Percentiles rank a stretch among this genome's conserved stretches.
Conservation (phyloP, 1,140 invertebrate species). For the Trichonephila clavipes region DNA sequence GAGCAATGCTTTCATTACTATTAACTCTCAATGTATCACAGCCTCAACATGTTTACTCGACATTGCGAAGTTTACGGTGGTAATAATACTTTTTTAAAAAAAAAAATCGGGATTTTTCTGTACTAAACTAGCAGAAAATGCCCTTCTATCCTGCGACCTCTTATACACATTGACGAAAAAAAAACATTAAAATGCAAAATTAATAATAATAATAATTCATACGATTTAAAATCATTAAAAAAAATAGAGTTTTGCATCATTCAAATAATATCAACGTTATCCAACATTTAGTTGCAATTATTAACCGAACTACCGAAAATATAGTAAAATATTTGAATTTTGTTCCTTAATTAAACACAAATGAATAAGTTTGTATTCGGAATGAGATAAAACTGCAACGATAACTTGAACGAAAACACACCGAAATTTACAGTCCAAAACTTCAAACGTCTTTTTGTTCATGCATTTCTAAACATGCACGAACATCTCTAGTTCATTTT, state of each 20-base stretch:
- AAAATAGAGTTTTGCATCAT: background rate
- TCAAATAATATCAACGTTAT: constrained; percentile 35
- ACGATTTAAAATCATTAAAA: background rate
- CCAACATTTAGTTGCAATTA: background rate
- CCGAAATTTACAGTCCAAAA: constrained; percentile 24
- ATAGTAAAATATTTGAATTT: background rate
- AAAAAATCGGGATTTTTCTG: background rate
- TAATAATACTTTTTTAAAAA: background rate
- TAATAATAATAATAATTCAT: background rate
- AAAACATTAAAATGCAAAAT: background rate
- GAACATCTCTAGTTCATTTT: constrained; percentile 82
- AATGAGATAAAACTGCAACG: background rate
- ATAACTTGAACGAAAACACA: background rate
- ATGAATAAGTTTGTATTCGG: background rate
- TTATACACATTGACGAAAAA: background rate
- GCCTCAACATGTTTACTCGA: constrained; percentile 9
- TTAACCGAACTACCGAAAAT: background rate
- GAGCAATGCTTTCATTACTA: constrained; percentile 11
- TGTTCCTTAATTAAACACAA: background rate
- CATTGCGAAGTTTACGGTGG: background rate
- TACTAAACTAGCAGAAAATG: background rate
- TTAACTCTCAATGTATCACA: constrained; percentile 42
- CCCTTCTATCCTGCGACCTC: background rate
- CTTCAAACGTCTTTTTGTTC: background rate
- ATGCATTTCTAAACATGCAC: background rate